Conservation (phyloP, 2,888 invertebrate species). For the Podotricha telesiphe region DNA sequence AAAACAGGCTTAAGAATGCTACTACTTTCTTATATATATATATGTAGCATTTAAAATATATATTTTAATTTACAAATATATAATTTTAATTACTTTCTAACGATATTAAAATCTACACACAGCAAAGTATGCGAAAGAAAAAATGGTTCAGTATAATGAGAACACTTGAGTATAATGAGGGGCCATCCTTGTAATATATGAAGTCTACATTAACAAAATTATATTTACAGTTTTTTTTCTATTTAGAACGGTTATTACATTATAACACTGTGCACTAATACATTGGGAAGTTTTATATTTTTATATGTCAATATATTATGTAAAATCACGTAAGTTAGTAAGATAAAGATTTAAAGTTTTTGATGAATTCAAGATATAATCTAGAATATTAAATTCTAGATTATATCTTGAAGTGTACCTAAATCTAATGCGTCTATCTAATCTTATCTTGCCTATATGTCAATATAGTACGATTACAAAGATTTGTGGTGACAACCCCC, state of each 20-base stretch:
- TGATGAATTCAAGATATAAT: too few relatives aligned
- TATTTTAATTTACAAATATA: neutral
- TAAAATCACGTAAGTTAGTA: too few relatives aligned
- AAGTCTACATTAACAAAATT: slow-evolving; percentile 7
- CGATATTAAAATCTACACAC: slow-evolving; percentile 12
- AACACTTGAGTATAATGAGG: slow-evolving; percentile 18
- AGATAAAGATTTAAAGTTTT: too few relatives aligned
- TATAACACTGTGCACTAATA: neutral
- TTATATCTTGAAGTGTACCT: neutral
- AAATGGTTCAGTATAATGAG: slow-evolving; percentile 19
- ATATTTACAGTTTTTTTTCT: neutral
- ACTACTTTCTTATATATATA: neutral
- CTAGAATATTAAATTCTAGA: neutral
- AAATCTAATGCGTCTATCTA: slow-evolving; percentile 5
- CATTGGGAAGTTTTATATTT: too few relatives aligned
- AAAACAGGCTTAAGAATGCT: too few relatives aligned
- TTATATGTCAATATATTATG: too few relatives aligned
- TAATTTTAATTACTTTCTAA: slow-evolving; percentile 11
- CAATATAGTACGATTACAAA: slow-evolving; percentile 56
- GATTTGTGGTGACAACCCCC: slow-evolving; percentile 55
- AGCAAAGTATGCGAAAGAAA: slow-evolving; percentile 17
- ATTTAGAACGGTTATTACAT: neutral
- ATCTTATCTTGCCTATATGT: slow-evolving; percentile 33
- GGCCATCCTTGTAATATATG: slow-evolving; percentile 10
- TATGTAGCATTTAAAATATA: neutral